phyloP scores from a whole-genome alignment of 1,140 invertebrate genomes.

The Leptonema lineaticorne region DNA sequence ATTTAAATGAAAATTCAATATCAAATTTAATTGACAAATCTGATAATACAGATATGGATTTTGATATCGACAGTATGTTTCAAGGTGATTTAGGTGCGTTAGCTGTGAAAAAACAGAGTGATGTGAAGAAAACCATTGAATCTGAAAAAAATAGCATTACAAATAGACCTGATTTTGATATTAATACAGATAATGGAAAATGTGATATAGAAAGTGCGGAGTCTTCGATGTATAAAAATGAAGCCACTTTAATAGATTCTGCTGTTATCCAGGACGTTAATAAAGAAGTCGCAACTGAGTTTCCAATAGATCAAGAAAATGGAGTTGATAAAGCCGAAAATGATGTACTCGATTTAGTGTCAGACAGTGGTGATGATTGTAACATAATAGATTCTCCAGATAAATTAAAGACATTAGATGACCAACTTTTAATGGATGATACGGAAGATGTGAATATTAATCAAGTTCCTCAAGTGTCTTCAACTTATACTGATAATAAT shows the following conservation, averaged over 20 bases:
- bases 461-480: not conserved
- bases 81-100: conserved; percentile 16
- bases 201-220: not conserved
- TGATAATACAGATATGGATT: conserved; percentile 27
- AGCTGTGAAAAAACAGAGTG: conserved; percentile 2
- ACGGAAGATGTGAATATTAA: conserved; percentile 2
- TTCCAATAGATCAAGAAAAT: not conserved
- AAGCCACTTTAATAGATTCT: too few species aligned
- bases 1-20: not conserved
- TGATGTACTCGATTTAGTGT: conserved; percentile 34
- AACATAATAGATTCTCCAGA: conserved; percentile 36
- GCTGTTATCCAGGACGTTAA: not conserved
- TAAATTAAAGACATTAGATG: conserved; percentile 26
- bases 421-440: conserved; percentile 27
- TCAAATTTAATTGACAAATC: not conserved
- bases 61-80: conserved; percentile 29
- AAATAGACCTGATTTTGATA: not conserved
- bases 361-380: conserved; percentile 38
- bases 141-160: not conserved
- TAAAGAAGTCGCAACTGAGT: not conserved
- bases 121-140: not conserved
- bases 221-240: too few species aligned
- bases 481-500: not conserved
- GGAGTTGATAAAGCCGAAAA: conserved; percentile 12
- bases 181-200: not conserved